Conservation (phyloP, 2,888 invertebrate species). For the Apodemia hepburni region DNA sequence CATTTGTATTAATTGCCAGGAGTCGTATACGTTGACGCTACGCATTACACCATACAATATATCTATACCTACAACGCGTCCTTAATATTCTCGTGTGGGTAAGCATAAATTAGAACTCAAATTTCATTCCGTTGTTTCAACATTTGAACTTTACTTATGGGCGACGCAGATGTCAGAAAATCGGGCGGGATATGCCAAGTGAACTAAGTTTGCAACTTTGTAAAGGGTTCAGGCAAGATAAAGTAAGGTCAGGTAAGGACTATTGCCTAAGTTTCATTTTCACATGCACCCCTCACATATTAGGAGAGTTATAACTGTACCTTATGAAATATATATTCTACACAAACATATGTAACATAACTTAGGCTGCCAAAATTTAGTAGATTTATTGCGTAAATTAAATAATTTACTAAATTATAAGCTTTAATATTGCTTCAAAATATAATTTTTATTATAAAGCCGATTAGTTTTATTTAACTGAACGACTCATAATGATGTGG, state of each 20-base stretch:
- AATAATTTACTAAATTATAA: too few species aligned
- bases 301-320: slow-evolving; percentile 13
- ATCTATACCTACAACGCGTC: slow-evolving; percentile 39
- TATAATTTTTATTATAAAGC: too few species aligned
- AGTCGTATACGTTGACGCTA: slow-evolving; percentile 55
- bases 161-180: slow-evolving; percentile 40
- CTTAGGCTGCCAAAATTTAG: neutral
- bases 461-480: too few species aligned
- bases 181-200: slow-evolving; percentile 35
- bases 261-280: slow-evolving; percentile 33
- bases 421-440: too few species aligned
- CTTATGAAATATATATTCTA: slow-evolving; percentile 5
- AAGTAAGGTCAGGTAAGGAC: slow-evolving; percentile 28
- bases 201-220: slow-evolving; percentile 35
- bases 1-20: slow-evolving; percentile 51
- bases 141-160: slow-evolving; percentile 54
- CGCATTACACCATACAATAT: slow-evolving; percentile 38
- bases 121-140: slow-evolving; percentile 57
- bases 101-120: slow-evolving; percentile 58
- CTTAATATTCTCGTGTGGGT: slow-evolving; percentile 50
- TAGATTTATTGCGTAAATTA: neutral
- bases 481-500: too few species aligned
- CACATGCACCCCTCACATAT: slow-evolving; percentile 20
- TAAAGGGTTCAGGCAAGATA: slow-evolving; percentile 31
- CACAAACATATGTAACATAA: neutral